Evolutionary conservation across 1,140 invertebrate species (phyloP), one percentile per base, ranked within the genome.

Genomic region (Diorhabda elongata): DNA sequence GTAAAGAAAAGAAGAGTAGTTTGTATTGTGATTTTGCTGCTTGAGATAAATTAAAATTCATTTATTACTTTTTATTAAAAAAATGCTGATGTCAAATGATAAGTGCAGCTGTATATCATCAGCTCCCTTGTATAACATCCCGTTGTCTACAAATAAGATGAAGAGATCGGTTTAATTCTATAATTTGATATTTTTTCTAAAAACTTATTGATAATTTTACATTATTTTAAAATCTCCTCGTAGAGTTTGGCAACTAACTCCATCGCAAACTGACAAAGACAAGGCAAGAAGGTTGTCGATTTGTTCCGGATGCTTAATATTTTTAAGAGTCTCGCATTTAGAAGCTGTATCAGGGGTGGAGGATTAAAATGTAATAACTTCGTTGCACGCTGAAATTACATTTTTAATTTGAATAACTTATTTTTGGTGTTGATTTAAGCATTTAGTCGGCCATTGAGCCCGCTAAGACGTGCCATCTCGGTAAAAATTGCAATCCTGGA

Each of bases 391-490:
- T 71, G 83, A 87, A 85, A 85, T 87, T 86, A 86, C 84, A 85
- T 85, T 87, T 87, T 87, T 87, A 87, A 87, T 87, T 87, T 86
- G 83, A 85, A 85, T 80, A 84, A 85, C 84, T 85, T 86, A 85
- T 86, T 85, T 85, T 84, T 84, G 83, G 84, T 87, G 85, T 87
- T 87, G 85, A 86, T 87, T 84, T 85, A 86, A 83, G 85, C 83
- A 82, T 83, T 82, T 77, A 67, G 68, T 67, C 74, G 78, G 80
- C 76, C 80, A 79, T 77, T 79, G 82, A 82, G 82, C 80, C 81
- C 79, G 80, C 79, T 83, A 82, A 83, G 84, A 86, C 85, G 85
- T 86, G 85, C 85, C 84, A 82, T 83, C 83, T 81, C 83, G 81
- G 83, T 82, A 85, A 86, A 86, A 86, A 86, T 85, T 86, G 84